phyloP scores from a whole-genome alignment of 2,797 vertebrate species.

The Peromyscus aztecus region DNA sequence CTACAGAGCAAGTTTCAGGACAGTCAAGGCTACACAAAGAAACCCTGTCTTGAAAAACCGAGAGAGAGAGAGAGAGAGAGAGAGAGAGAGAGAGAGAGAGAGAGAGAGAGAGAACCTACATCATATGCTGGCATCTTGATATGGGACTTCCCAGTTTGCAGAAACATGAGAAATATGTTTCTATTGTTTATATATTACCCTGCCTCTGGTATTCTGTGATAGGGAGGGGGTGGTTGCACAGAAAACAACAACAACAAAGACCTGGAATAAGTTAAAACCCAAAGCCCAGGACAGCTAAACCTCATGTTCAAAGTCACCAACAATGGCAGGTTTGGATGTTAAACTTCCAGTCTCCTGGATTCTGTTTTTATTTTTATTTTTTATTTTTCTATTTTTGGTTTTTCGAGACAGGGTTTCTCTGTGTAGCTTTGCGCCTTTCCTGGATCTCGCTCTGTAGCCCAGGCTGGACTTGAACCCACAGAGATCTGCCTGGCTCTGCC shows the following conservation, averaged over 20 bases:
- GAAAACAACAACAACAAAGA: neutral
- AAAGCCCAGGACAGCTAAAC: neutral
- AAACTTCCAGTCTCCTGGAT: neutral
- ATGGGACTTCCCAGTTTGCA: neutral
- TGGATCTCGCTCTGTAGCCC: no score
- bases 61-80: neutral
- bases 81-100: neutral
- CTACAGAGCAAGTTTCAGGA: neutral
- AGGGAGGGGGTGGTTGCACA: accelerated
- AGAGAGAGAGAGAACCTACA: neutral
- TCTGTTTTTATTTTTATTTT: neutral
- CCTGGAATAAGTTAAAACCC: neutral
- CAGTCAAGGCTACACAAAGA: neutral
- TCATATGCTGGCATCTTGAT: neutral
- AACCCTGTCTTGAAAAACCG: neutral
- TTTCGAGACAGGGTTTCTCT: no score
- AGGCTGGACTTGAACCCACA: no score
- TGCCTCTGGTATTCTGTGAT: neutral
- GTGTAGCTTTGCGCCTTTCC: no score
- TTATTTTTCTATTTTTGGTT: no score
- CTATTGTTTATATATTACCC: neutral
- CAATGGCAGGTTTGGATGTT: no score
- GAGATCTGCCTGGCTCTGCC: no score
- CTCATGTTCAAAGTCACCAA: neutral
- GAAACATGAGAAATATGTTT: neutral